Conservation (phyloP, 2,113 vertebrate genomes). For the Polyodon spathula region DNA sequence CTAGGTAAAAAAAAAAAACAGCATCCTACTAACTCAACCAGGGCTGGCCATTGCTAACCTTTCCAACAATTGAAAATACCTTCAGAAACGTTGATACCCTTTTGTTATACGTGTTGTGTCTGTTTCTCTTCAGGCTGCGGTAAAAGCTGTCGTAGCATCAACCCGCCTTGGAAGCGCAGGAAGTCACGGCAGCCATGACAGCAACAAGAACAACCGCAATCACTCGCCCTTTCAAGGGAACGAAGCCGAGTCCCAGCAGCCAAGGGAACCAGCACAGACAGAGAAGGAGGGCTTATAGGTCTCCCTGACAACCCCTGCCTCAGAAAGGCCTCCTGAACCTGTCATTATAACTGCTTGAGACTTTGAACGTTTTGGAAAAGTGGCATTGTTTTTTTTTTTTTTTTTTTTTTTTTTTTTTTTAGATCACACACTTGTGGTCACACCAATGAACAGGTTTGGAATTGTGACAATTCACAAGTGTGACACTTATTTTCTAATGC, state of each 20-base stretch:
- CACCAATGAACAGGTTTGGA: slow-evolving; percentile 7
- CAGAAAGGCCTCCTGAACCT: not conserved
- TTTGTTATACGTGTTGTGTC: slow-evolving; percentile 5
- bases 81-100: too few species aligned
- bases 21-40: too few species aligned
- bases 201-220: slow-evolving; percentile 44
- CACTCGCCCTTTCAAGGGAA: slow-evolving; percentile 23
- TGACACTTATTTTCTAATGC: slow-evolving; percentile 52
- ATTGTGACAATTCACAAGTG: slow-evolving; percentile 12
- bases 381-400: not conserved
- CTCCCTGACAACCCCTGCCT: not conserved
- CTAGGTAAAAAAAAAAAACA: too few species aligned
- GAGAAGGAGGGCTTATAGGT: slow-evolving; percentile 44
- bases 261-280: slow-evolving; percentile 32
- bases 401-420: not conserved
- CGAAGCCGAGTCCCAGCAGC: slow-evolving; percentile 18
- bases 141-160: slow-evolving; percentile 79
- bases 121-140: slow-evolving; percentile 57
- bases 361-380: not conserved
- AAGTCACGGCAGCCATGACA: slow-evolving; percentile 49
- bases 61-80: too few species aligned
- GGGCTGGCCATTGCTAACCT: too few species aligned
- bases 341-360: not conserved
- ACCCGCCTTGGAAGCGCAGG: slow-evolving; percentile 66
- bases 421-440: not conserved